A percentile compares a stretch with the other conserved stretches of the same genome.
Conservation (phyloP, 2,797 vertebrate genomes). For the Urophycis tenuis region DNA sequence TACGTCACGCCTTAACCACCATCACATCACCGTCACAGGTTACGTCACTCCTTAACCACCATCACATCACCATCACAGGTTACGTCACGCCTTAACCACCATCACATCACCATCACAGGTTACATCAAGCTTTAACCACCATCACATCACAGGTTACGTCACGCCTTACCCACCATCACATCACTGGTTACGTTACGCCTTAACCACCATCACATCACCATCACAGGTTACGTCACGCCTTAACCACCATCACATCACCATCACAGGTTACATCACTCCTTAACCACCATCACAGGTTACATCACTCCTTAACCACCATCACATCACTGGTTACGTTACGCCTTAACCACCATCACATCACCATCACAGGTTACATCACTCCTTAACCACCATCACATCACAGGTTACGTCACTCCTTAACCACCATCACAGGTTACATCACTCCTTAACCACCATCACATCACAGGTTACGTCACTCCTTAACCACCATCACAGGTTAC, state of each 20-base stretch:
- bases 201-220: no score
- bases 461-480: no score
- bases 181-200: no score
- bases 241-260: neutral
- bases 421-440: neutral
- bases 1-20: no score
- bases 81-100: neutral
- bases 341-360: neutral
- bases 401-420: no score
- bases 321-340: neutral
- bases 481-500: neutral
- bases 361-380: neutral
- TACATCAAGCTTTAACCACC: no score
- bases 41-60: neutral
- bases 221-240: neutral
- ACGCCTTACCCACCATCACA: neutral
- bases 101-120: neutral
- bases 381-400: neutral
- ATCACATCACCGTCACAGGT: no score
- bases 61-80: neutral
- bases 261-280: neutral
- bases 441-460: neutral
- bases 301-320: neutral
- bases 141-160: no score
- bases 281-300: no score